Evolutionary conservation across 1,140 invertebrate species (phyloP).

Genomic region (Hylaeus anthracinus): DNA sequence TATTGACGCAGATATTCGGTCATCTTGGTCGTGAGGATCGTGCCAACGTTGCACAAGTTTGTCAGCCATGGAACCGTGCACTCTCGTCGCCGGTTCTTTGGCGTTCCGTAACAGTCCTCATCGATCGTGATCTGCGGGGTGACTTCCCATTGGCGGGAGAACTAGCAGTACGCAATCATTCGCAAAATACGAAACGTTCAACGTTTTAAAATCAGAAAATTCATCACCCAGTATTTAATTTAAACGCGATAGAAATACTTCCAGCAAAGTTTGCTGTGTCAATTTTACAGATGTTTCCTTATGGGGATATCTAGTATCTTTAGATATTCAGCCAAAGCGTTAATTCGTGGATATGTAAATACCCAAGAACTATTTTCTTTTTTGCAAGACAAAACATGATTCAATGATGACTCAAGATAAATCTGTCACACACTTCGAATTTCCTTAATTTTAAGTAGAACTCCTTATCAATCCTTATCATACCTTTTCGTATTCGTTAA

Average conservation of each 20-base stretch:
- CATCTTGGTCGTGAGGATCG: conserved; percentile 72
- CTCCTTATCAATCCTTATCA: no score
- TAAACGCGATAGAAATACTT: no score
- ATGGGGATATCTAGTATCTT: no score
- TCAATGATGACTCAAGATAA: no score
- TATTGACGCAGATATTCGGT: conserved; percentile 77
- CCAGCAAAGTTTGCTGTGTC: no score
- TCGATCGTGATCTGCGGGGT: conserved; percentile 75
- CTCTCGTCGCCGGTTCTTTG: conserved; percentile 76
- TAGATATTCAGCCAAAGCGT: no score
- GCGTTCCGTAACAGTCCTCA: conserved; percentile 74
- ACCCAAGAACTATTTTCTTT: no score
- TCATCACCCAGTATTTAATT: no score
- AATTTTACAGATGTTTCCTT: no score
- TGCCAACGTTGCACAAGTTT: conserved; percentile 71
- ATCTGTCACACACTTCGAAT: background rate
- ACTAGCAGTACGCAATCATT: conserved; percentile 64
- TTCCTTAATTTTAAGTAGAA: background rate
- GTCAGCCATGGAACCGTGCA: conserved; percentile 72
- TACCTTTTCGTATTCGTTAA: no score
- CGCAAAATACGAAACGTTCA: background rate
- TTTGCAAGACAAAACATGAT: no score
- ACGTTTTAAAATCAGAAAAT: background rate
- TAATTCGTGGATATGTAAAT: no score
- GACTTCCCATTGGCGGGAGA: conserved; percentile 69